Base-by-base conservation (phyloP, 1,140 invertebrate species). In the Pygmarrhopalites habei region DNA sequence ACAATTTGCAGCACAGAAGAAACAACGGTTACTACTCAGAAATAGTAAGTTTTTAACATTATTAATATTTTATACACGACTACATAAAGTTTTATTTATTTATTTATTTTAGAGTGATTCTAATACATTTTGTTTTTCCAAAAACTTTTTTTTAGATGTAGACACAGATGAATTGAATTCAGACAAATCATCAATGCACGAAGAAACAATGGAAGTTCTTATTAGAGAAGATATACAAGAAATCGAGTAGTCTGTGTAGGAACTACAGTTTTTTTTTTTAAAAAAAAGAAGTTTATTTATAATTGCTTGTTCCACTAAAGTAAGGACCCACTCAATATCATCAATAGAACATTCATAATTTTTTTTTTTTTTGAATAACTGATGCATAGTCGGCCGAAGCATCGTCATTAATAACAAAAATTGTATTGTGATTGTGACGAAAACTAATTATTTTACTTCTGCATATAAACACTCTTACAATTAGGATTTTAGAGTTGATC, bases 161-260 rank as follows among this genome's bases (percentile, higher is more conserved):
- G 92, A 96, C 73, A 95, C 92, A 10, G 93, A 98, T 78, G 87
- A 88, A 75, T 77, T 94, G 66, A 87, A 89, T 75, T 86, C 84
- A 46, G 86, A 94, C 72, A 83, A 84, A 35, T 85, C 87, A 67
- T 92, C 95, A 73, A 84, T 94, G 71, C 91, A 95, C 74, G 93
- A 97, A 75, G 94, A 97, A 82, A 82, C 89, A 74, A 86, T 97
- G 72, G 94, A 97, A 86, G 95, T 97, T 85, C 90, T 98, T 80
- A 84, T 97, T 73, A 96, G 95, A 82, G 92, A 96, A 81, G 94
- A 97, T 83, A 83, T 84, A 69, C 89, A 85, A 21, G 77, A 88
- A 64, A 79, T 94, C 72, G 86, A 89, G 65, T 80, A 76, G 71
- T 75, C 64, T 66, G 30, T 14, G 21, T 4, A 19, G 2, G 2